These are phyloP conservation scores for Hydrotaea diabolus DNA, from an alignment of 2,888 invertebrate species.

Conservation along the genomic window DNA sequence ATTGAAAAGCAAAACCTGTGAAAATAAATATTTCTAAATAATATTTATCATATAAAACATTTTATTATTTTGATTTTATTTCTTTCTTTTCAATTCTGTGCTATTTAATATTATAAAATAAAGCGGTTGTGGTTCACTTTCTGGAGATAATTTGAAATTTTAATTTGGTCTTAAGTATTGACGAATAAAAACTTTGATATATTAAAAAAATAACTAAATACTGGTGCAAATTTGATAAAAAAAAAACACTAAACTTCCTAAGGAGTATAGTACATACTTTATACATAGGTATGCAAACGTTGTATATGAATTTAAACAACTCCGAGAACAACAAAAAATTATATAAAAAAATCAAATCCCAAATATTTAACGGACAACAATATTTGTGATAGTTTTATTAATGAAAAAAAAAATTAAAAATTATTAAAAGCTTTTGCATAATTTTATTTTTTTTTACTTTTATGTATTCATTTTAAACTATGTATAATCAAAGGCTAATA, in stretches of 20 bases:
- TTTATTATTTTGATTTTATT: too few species aligned
- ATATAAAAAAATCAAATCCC: neutral
- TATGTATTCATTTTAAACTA: neutral
- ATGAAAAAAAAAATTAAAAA: too few species aligned
- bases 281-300: neutral
- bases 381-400: constrained; percentile 39
- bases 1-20: too few species aligned
- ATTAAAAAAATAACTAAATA: neutral
- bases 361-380: constrained; percentile 32
- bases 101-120: neutral
- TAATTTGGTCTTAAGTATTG: neutral
- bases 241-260: constrained; percentile 17
- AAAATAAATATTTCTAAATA: too few species aligned
- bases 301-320: neutral
- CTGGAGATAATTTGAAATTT: neutral
- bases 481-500: constrained; percentile 28
- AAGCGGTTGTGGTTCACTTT: constrained; percentile 5
- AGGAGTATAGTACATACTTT: neutral
- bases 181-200: neutral
- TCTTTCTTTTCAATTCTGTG: neutral
- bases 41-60: too few species aligned
- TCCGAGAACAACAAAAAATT: neutral
- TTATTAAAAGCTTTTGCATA: too few species aligned
- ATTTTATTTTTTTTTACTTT: too few species aligned
- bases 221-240: constrained; percentile 21